These are phyloP conservation scores for Orthosia incerta DNA, from an alignment of 2,888 invertebrate genomes.

Conservation along the genomic window DNA sequence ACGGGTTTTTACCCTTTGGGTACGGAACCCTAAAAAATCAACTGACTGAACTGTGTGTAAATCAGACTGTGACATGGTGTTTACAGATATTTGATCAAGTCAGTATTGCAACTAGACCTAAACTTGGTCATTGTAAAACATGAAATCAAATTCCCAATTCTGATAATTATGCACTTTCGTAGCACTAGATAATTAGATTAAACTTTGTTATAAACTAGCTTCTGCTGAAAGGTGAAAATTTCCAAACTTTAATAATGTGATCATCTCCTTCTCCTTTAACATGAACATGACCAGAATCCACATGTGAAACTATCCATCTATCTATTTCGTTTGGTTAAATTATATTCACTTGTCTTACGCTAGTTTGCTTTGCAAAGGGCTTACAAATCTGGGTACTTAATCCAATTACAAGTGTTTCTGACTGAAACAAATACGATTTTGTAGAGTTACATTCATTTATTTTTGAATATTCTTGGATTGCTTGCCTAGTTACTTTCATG, in stretches of 20 bases:
- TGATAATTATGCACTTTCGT: neutral
- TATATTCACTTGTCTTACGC: constrained; percentile 38
- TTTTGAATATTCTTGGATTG: neutral
- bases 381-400: constrained; percentile 17
- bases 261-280: constrained; percentile 41
- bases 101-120: neutral
- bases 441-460: neutral
- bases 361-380: constrained; percentile 32
- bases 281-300: constrained; percentile 49
- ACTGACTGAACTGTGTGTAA: neutral
- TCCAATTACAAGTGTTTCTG: neutral
- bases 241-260: constrained; percentile 40
- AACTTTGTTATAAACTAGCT: constrained; percentile 6
- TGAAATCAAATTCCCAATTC: neutral
- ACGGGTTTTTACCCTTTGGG: no score
- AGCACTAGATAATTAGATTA: neutral
- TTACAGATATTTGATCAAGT: neutral
- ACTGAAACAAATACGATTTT: neutral
- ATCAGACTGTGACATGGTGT: neutral
- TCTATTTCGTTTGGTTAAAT: constrained; percentile 35
- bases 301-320: constrained; percentile 31
- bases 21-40: no score
- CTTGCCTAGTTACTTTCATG: neutral
- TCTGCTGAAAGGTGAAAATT: constrained; percentile 22
- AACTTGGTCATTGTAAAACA: neutral